Percentiles rank a stretch among this genome's conserved stretches.
These are phyloP conservation scores for Echiichthys vipera DNA, from an alignment of 2,797 vertebrate species.

Conservation along the genomic window DNA sequence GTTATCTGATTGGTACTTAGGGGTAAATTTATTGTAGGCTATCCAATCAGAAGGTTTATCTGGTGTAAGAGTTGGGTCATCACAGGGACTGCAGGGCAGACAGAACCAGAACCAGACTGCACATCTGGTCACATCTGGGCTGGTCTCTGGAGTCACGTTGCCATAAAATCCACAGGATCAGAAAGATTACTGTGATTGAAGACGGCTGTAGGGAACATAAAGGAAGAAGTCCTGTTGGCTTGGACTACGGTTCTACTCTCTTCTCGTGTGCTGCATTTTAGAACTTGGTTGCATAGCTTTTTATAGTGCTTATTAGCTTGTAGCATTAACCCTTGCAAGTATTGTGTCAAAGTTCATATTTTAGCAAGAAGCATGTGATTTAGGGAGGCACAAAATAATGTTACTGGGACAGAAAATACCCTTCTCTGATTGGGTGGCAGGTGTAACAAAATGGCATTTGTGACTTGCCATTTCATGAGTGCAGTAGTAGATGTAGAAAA, in stretches of 20 bases:
- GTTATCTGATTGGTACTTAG: constrained; percentile 20
- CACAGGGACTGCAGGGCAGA: constrained; percentile 22
- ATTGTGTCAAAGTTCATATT: background rate
- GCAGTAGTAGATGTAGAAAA: background rate
- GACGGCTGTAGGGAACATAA: constrained; percentile 58
- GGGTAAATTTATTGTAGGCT: background rate
- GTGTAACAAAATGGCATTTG: background rate
- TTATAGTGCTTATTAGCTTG: background rate
- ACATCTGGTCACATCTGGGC: constrained; percentile 68
- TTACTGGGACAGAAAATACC: constrained; percentile 1
- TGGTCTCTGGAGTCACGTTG: constrained; percentile 48
- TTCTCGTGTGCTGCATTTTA: constrained; percentile 14
- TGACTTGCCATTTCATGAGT: background rate
- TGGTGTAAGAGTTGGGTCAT: constrained; percentile 41
- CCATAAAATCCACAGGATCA: constrained; percentile 66
- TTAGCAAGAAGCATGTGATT: background rate
- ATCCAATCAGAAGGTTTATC: constrained; percentile 34
- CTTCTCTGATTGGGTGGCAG: background rate
- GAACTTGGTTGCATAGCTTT: background rate
- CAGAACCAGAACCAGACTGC: constrained; percentile 70
- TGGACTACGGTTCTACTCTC: constrained; percentile 8
- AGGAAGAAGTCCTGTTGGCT: constrained; percentile 46
- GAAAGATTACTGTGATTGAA: constrained; percentile 65
- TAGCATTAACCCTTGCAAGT: background rate
- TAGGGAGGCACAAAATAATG: background rate